Conservation (phyloP, 2,888 invertebrate genomes). For the Vanessa cardui region DNA sequence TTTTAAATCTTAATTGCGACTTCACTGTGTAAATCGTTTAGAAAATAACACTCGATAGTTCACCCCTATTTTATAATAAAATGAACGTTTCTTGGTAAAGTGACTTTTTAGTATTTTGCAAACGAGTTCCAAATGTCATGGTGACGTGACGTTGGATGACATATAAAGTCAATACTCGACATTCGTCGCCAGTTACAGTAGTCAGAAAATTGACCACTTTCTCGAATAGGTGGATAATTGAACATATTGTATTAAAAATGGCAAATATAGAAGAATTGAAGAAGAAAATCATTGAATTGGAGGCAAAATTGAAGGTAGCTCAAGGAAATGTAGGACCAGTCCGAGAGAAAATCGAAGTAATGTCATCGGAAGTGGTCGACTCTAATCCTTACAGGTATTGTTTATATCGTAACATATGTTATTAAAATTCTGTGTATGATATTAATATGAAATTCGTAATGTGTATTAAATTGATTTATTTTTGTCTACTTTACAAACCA, state of each 20-base stretch:
- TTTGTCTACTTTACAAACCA: no score
- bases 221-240: conserved; percentile 32
- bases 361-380: conserved; percentile 98
- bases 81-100: neutral
- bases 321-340: conserved; percentile 65
- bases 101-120: neutral
- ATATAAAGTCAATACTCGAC: conserved; percentile 14
- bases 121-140: conserved; percentile 8
- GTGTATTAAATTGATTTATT: no score
- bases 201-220: conserved; percentile 20
- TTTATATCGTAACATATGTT: conserved; percentile 32
- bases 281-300: conserved; percentile 84
- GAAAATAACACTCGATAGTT: no score
- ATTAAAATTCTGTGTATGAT: neutral
- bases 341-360: conserved; percentile 91
- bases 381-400: conserved; percentile 97
- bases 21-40: no score
- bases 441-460: neutral
- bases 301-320: conserved; percentile 83
- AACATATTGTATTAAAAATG: conserved; percentile 72
- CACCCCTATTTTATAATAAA: neutral
- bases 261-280: conserved; percentile 83
- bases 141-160: conserved; percentile 30
- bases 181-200: neutral
- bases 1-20: no score